Evolutionary conservation across 92 coral and sea anemone species (phyloP).

Genomic region (Palythoa grandiflora): DNA sequence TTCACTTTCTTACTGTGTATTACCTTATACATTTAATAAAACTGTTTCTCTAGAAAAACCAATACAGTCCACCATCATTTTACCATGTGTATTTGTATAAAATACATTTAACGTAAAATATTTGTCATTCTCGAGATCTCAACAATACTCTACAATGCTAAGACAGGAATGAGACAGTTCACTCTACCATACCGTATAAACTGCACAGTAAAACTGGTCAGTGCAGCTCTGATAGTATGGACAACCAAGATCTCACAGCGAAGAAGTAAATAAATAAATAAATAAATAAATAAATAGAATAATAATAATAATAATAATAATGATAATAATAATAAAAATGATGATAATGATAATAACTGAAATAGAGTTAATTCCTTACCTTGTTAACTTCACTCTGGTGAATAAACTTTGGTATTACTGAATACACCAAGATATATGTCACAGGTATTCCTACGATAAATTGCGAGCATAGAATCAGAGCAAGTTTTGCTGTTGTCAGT

Average conservation of each 20-base stretch:
- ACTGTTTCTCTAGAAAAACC: neutral
- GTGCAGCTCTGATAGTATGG: constrained; percentile 65
- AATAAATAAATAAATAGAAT: too few species aligned
- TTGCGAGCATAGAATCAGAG: constrained; percentile 61
- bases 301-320: too few species aligned
- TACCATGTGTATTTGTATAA: neutral
- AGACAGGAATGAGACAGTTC: constrained; percentile 49
- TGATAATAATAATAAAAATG: too few species aligned
- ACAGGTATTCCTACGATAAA: constrained; percentile 62
- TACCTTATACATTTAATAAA: too few species aligned
- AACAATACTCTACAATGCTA: constrained; percentile 17
- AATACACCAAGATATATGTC: constrained; percentile 48
- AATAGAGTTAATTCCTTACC: constrained; percentile 19
- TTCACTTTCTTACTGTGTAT: too few species aligned
- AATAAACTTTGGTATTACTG: constrained; percentile 56
- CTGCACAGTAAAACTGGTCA: constrained; percentile 52
- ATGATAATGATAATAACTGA: too few species aligned
- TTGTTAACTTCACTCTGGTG: constrained; percentile 53
- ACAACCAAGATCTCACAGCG: neutral
- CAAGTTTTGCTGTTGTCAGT: constrained; percentile 14
- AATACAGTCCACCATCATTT: neutral
- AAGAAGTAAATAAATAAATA: too few species aligned
- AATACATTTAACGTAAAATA: neutral
- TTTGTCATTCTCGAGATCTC: constrained; percentile 45
- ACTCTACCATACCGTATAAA: constrained; percentile 69